Evolutionary conservation across 2,888 invertebrate species (phyloP).

Genomic region (Belgica antarctica): DNA sequence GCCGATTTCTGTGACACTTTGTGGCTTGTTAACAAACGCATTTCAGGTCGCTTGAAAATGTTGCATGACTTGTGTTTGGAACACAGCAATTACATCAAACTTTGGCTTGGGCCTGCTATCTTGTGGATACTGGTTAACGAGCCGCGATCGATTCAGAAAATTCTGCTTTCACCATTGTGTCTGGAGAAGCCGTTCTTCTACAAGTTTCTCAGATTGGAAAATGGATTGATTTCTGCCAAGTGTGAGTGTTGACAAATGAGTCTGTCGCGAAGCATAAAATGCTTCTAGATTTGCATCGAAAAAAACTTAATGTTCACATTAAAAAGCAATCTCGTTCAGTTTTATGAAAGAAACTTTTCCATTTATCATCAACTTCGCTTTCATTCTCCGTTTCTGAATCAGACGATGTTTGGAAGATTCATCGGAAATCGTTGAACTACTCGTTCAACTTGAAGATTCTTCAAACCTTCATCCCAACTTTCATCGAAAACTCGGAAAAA

Average conservation of each 20-base stretch:
- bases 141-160: conserved; percentile 36
- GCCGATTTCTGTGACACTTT: too few relatives aligned
- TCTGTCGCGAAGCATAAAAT: too few relatives aligned
- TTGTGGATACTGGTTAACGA: conserved; percentile 41
- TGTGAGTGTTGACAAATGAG: conserved; percentile 17
- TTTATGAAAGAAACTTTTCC: background rate
- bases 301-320: conserved; percentile 3
- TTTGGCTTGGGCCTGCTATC: conserved; percentile 39
- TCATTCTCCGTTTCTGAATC: background rate
- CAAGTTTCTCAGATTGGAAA: conserved; percentile 35
- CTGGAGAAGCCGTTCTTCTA: conserved; percentile 42
- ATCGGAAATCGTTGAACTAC: conserved; percentile 46
- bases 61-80: conserved; percentile 30
- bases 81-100: conserved; percentile 27
- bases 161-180: conserved; percentile 31
- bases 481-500: conserved; percentile 45
- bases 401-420: conserved; percentile 45
- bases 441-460: conserved; percentile 46
- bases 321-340: background rate
- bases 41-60: conserved; percentile 39
- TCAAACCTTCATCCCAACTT: conserved; percentile 46
- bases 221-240: conserved; percentile 38
- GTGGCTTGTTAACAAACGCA: background rate
- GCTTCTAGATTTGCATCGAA: background rate
- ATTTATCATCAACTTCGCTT: too few relatives aligned